Evolutionary conservation across 2,113 vertebrate species (phyloP), one percentile per base, ranked within the genome.

Genomic region (Lophius piscatorius): DNA sequence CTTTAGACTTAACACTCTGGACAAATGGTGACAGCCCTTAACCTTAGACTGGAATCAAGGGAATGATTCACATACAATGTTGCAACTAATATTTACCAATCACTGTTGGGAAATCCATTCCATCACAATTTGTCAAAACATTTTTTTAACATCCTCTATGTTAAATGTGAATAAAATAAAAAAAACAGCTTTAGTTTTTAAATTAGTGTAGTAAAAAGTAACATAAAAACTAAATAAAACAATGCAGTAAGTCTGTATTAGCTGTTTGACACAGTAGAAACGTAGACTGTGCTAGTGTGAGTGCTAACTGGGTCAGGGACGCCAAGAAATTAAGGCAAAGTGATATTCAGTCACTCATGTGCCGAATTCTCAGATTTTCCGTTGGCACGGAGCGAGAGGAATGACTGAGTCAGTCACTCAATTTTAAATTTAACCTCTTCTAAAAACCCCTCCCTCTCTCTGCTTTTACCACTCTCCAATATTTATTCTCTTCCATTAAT

Each of bases 321-420:
- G 45, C 74, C 66, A 79, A 72, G 55, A 79, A 70, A 60, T 39
- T 52, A 51, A 70, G 74, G 82, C 76, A 56, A 77, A 61, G 78
- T 69, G 79, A 82, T 69, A 63, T 82, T 63, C 63, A 63, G 68
- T 64, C 76, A 23, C 74, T 76, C 76, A 72, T 75, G 82, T 86
- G 80, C 83, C 47, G 71, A 80, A 67, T 70, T 77, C 66, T 77
- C 64, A 4, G 60, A 66, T 88, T 89, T 92, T 90, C 90, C 88
- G 11, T 81, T 92, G 91, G 92, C 91, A 80, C 73, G 17, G 49
- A 61, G 33, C 40, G 10, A 82, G 36, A 84, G 91, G 90, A 93
- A 91, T 81, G 80, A 90, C 85, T 90, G 91, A 92, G 62, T 91
- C 85, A 84, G 81, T 80, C 69, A 60, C 81, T 74, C 71, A 77